These are phyloP conservation scores for Axea sp. DNA, from an alignment of 2,888 invertebrate species.

Conservation along the genomic window DNA sequence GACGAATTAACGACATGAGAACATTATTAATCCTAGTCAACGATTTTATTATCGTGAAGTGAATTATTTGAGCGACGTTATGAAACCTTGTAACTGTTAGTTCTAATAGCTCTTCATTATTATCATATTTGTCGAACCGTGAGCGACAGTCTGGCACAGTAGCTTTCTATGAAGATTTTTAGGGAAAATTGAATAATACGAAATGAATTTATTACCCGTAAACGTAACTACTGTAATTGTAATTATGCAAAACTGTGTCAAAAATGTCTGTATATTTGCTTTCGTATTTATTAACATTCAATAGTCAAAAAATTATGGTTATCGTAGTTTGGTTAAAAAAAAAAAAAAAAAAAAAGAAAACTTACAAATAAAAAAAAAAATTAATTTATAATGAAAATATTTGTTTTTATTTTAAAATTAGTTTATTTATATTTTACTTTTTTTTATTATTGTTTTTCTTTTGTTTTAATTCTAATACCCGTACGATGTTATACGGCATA, in stretches of 20 bases:
- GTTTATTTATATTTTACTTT: no score
- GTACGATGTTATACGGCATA: no score
- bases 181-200: slow-evolving; percentile 47
- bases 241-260: slow-evolving; percentile 49
- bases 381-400: no score
- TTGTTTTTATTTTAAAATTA: no score
- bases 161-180: slow-evolving; percentile 60
- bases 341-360: no score
- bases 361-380: no score
- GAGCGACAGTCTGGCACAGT: slow-evolving; percentile 61
- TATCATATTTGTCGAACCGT: slow-evolving; percentile 62
- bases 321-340: no score
- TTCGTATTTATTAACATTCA: no score
- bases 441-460: no score
- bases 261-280: no score
- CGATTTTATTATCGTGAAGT: slow-evolving; percentile 43
- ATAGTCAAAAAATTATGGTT: no score
- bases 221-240: slow-evolving; percentile 53
- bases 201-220: slow-evolving; percentile 50
- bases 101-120: slow-evolving; percentile 54
- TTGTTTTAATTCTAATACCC: no score
- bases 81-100: slow-evolving; percentile 58
- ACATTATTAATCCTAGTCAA: slow-evolving; percentile 22
- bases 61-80: slow-evolving; percentile 41
- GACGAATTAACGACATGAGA: slow-evolving; percentile 30